These are phyloP conservation scores for Abramis brama DNA, from an alignment of 2,113 vertebrate species.

Conservation along the genomic window DNA sequence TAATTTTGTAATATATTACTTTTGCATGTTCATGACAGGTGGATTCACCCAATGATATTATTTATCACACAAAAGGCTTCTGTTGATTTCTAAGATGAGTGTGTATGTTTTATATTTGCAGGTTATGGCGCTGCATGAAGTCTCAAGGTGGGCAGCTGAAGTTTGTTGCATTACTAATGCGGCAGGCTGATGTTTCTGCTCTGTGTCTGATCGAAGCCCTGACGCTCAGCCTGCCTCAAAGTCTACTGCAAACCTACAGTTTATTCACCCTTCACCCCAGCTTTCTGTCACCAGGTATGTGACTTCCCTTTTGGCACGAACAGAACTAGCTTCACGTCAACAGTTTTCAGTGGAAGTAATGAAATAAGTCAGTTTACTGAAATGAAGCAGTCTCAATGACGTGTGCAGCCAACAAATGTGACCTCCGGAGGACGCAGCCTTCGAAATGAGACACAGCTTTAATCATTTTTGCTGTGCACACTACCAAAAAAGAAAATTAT, in stretches of 20 bases:
- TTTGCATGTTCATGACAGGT: background rate
- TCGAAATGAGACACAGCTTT: no score
- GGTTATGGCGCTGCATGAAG: conserved; percentile 76
- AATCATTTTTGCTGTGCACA: no score
- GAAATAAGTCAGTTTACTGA: background rate
- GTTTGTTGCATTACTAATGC: conserved; percentile 65
- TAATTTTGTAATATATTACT: background rate
- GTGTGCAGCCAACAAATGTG: no score
- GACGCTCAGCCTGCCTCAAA: conserved; percentile 81
- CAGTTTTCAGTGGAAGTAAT: background rate
- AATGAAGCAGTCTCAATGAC: no score
- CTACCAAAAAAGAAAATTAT: no score
- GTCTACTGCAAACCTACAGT: conserved; percentile 80
- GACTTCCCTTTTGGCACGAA: background rate
- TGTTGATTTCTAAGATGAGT: background rate
- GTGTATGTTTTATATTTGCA: conserved; percentile 53
- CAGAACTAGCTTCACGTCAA: background rate
- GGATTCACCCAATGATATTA: background rate
- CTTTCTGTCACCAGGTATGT: conserved; percentile 72
- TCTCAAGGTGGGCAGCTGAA: background rate
- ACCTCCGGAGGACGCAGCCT: no score
- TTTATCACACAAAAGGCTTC: background rate
- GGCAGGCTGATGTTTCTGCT: conserved; percentile 77
- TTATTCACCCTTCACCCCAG: conserved; percentile 76
- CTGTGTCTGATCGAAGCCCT: conserved; percentile 82